Conservation (phyloP, 1,140 invertebrate species). For the Magallana gigas region DNA sequence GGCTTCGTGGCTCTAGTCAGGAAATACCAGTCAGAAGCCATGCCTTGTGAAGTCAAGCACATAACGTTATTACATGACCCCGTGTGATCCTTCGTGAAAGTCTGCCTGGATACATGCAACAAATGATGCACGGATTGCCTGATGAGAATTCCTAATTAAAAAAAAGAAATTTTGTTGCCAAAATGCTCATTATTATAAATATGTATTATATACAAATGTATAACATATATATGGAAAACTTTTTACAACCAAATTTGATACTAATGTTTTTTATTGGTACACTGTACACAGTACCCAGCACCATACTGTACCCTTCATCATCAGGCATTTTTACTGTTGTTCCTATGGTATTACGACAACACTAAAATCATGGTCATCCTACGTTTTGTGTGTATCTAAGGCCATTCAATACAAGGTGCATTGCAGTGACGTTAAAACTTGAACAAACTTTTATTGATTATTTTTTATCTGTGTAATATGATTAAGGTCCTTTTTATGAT, state of each 20-base stretch:
- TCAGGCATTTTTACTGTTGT: conserved; percentile 30
- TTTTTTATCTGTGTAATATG: not conserved
- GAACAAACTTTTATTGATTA: not conserved
- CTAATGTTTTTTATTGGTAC: conserved; percentile 22
- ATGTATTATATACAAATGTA: not conserved
- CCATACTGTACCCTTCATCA: conserved; percentile 8
- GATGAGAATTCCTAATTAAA: not conserved
- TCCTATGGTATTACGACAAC: conserved; percentile 19
- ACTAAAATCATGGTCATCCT: conserved; percentile 12
- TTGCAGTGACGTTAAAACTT: not conserved
- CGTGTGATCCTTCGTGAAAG: not conserved
- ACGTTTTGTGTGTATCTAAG: not conserved
- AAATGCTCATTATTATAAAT: conserved; percentile 29
- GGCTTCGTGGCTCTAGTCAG: conserved; percentile 7
- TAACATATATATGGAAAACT: conserved; percentile 4
- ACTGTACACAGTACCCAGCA: not conserved
- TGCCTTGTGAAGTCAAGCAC: conserved; percentile 28
- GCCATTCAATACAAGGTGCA: conserved; percentile 5
- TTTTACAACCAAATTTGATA: conserved; percentile 36
- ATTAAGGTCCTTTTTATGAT: conserved; percentile 5
- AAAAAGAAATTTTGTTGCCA: not conserved
- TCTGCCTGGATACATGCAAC: conserved; percentile 16
- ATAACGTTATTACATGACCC: not conserved
- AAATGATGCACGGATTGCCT: conserved; percentile 21
- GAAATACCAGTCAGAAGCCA: conserved; percentile 4